Base-by-base conservation (phyloP, 2,888 invertebrate genomes). In the Platycheirus rosarum region DNA sequence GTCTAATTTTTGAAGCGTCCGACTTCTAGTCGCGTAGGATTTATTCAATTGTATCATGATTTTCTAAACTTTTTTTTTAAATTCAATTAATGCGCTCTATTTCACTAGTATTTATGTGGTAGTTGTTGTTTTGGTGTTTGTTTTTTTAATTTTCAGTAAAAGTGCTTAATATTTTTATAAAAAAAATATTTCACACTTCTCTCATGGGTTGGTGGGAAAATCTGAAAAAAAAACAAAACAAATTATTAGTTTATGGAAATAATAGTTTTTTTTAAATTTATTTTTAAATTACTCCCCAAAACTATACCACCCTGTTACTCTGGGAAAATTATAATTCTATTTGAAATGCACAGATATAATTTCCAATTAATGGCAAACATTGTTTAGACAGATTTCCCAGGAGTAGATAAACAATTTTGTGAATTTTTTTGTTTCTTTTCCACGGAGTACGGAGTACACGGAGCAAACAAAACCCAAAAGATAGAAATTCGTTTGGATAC, bases 1-100 rank as follows among this genome's bases (percentile, higher is more conserved):
- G 68, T 71, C 68, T 42, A 68, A 73, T 44, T 77, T 65, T 68
- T 71, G 82, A 77, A 77, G 71, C 82, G 82, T 77, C 82, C 82
- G 82, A 82, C 82, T 82, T 77, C 62, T 77, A 77, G 76, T 66
- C 80, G 82, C 76, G 46, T 51, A 63, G 77, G 49, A 77, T 82
- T 68, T 73, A 71, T 63, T 77, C 82, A 57, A 57, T 42, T 63
- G 68, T 77, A 63, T 55, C 82, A 82, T 82, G 82, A 73, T 76
- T 82, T 80, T 51, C 14, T 66, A 7, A 70, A 78, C 53, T 69
- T 65, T 57, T 3, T 29, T 57, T 32, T 55, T 4, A 14, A 6
- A 37, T 29, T 57, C 20, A 48, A 32, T 26, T 29, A n/a, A 49
- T 60, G 8, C n/a, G 3, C 20, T 18, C 35, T 16, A n/a, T 48